Percentiles rank a stretch among this genome's conserved stretches.
phyloP scores from a whole-genome alignment of 2,797 vertebrate genomes.

The Diplodus sargus region DNA sequence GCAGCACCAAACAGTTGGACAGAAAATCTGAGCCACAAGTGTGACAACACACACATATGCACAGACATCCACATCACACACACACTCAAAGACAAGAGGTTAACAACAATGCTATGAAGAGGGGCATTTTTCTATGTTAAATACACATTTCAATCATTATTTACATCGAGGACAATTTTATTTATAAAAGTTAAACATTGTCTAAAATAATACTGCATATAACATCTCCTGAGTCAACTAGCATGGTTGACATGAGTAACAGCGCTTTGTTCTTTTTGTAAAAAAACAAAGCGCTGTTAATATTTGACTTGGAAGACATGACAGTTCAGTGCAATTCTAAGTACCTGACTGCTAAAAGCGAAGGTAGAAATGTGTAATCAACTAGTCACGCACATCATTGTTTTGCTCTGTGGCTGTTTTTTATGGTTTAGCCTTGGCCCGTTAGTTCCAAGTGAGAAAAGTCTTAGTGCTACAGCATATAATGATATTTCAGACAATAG shows the following conservation, averaged over 20 bases:
- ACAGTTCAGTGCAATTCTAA: no score
- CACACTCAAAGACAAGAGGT: background rate
- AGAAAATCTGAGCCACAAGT: constrained; percentile 6
- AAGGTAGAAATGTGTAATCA: no score
- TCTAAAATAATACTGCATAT: no score
- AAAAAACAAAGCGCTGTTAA: no score
- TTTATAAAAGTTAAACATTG: no score
- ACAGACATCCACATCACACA: background rate
- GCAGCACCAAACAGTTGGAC: constrained; percentile 33
- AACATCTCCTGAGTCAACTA: no score
- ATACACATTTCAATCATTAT: background rate
- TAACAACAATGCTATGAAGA: background rate
- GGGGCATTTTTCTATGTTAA: background rate
- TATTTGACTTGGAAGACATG: no score
- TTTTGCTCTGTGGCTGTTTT: background rate
- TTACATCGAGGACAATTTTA: no score
- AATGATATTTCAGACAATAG: background rate
- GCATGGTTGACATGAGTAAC: no score
- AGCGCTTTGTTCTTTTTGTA: no score
- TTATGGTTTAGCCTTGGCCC: background rate
- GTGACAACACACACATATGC: constrained; percentile 3
- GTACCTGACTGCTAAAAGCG: no score
- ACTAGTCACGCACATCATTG: no score
- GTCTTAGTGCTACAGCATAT: background rate
- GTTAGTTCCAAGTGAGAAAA: background rate